A percentile compares a stretch with the other conserved stretches of the same genome.
Conservation (phyloP, 2,888 invertebrate species). For the Torymus aiolomorphi region DNA sequence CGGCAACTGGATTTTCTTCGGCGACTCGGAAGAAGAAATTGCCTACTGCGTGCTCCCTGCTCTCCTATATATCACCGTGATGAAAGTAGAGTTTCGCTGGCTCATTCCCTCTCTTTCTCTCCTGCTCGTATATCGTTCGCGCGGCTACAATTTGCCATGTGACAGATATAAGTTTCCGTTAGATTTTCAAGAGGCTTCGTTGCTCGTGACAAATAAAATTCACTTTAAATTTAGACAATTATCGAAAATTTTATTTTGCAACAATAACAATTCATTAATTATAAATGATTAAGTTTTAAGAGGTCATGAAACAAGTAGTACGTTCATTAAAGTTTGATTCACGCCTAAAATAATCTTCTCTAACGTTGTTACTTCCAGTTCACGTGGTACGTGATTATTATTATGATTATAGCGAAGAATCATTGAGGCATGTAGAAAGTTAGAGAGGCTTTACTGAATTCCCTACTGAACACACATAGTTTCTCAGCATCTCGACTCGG, state of each 20-base stretch:
- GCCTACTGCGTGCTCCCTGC: not conserved
- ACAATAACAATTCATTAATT: not conserved
- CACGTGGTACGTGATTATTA: constrained; percentile 20
- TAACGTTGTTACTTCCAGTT: constrained; percentile 33
- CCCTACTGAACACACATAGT: constrained; percentile 9
- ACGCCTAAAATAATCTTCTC: constrained; percentile 30
- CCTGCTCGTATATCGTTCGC: not conserved
- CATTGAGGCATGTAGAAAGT: constrained; percentile 10
- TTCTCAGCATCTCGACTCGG: constrained; percentile 17
- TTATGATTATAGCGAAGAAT: constrained; percentile 32
- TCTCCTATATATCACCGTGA: not conserved
- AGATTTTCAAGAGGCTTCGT: constrained; percentile 6
- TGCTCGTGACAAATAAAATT: not conserved
- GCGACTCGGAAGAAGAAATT: not conserved
- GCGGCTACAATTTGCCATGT: not conserved
- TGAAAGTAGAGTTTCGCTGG: too few species aligned
- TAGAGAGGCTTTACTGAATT: constrained; percentile 29
- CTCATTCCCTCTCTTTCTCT: not conserved
- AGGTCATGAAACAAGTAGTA: not conserved
- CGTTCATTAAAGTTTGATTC: not conserved
- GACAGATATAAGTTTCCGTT: not conserved
- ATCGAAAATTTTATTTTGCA: too few species aligned
- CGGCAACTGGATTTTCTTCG: constrained; percentile 2
- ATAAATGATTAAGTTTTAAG: not conserved
- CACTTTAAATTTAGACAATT: too few species aligned